A percentile compares a stretch with the other conserved stretches of the same genome.
Evolutionary conservation across 1,140 invertebrate species (phyloP).

Genomic region (Drosophila kanapiae): DNA sequence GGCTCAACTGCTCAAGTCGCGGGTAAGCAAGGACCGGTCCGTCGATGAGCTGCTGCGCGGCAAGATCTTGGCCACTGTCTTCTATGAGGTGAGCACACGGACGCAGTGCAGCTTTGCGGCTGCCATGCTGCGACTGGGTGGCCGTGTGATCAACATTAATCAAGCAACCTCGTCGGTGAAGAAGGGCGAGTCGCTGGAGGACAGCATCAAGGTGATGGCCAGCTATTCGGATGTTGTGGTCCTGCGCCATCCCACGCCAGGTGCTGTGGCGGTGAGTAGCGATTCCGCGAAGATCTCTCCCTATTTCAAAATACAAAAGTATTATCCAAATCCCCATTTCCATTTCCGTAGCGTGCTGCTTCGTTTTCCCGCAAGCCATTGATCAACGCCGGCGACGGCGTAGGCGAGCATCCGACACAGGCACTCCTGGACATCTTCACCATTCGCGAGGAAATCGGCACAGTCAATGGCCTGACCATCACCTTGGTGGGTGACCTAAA

Average conservation of each 20-base stretch:
- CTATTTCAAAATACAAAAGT: no score
- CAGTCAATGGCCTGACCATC: constrained; percentile 97
- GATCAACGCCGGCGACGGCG: constrained; percentile 99
- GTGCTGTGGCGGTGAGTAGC: constrained; percentile 93
- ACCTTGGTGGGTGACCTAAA: constrained; percentile 98
- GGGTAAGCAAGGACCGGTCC: constrained; percentile 92
- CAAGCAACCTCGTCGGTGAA: constrained; percentile 95
- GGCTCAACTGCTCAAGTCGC: constrained; percentile 94
- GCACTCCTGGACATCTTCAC: constrained; percentile 99
- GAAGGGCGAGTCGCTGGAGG: constrained; percentile 98
- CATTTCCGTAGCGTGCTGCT: constrained; percentile 89
- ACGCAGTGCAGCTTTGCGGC: constrained; percentile 98
- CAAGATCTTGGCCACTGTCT: constrained; percentile 97
- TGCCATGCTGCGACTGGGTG: constrained; percentile 98
- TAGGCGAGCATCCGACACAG: constrained; percentile 99
- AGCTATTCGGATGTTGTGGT: constrained; percentile 97
- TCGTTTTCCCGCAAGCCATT: constrained; percentile 94
- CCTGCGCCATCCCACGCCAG: constrained; percentile 95
- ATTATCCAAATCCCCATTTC: no score
- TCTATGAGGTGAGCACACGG: constrained; percentile 98
- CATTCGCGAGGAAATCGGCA: constrained; percentile 99
- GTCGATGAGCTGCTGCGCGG: constrained; percentile 96
- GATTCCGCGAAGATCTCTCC: no score
- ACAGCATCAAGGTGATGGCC: constrained; percentile 94
- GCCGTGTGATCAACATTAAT: constrained; percentile 95